Conservation (phyloP, 2,113 vertebrate species). For the Boleophthalmus pectinirostris region DNA sequence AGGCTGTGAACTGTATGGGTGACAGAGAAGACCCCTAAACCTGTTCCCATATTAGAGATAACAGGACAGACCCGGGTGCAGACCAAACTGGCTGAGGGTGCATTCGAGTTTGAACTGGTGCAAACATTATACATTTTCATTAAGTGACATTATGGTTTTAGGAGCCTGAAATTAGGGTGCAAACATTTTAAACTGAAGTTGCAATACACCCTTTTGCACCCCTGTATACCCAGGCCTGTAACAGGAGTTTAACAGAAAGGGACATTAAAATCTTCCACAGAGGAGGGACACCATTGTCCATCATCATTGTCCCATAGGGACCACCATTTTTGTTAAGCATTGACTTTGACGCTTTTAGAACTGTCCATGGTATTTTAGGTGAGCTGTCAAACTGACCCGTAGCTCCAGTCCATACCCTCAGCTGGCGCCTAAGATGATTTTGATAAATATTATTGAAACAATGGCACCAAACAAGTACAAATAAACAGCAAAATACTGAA, state of each 20-base stretch:
- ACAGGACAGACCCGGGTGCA: not conserved
- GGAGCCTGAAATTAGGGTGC: no score
- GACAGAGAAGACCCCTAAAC: conserved; percentile 12
- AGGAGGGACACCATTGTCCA: not conserved
- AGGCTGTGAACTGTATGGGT: conserved; percentile 25
- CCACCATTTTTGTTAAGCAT: not conserved
- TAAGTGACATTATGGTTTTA: no score
- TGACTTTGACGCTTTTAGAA: not conserved
- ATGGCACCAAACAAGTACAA: no score
- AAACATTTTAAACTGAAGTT: no score
- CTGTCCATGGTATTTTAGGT: not conserved
- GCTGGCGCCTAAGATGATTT: not conserved
- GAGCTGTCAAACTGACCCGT: not conserved
- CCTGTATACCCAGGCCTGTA: no score
- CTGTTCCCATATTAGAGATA: not conserved
- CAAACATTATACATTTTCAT: no score
- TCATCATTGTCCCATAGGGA: not conserved
- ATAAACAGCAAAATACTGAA: no score
- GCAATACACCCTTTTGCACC: no score
- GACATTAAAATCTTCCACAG: not conserved
- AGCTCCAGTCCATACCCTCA: not conserved
- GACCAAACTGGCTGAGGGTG: no score
- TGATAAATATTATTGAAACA: not conserved
- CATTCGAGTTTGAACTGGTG: no score
- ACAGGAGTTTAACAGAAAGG: not conserved